Percentiles rank a stretch among this genome's conserved stretches.
These are phyloP conservation scores for Threskiornis aethiopicus DNA, from an alignment of 2,797 vertebrate species.

Conservation along the genomic window DNA sequence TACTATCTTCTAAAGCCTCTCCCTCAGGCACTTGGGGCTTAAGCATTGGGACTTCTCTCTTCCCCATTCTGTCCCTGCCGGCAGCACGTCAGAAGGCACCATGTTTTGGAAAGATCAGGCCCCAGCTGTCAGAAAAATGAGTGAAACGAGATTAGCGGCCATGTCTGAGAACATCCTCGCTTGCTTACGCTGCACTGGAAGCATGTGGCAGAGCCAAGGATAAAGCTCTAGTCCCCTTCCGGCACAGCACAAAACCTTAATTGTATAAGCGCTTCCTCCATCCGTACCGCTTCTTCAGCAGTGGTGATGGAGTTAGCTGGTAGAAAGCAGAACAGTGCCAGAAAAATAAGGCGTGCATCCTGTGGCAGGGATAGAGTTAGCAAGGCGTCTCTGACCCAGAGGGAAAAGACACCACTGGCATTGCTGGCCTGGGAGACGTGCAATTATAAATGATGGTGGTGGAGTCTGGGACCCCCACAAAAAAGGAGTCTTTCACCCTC, in stretches of 20 bases:
- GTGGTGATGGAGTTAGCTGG: neutral
- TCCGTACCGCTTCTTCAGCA: fast-evolving
- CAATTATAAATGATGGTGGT: neutral
- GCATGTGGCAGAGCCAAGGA: neutral
- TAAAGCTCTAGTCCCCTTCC: neutral
- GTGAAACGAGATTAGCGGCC: constrained; percentile 6
- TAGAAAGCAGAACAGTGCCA: neutral
- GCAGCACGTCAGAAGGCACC: neutral
- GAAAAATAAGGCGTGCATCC: neutral
- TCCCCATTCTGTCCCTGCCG: neutral
- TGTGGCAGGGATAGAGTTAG: neutral
- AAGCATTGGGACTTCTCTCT: neutral
- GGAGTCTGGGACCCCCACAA: neutral
- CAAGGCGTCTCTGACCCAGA: neutral
- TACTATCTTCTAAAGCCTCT: neutral
- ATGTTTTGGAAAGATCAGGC: neutral
- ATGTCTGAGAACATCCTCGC: neutral
- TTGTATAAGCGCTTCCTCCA: neutral
- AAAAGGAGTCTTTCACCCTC: neutral
- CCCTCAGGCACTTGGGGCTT: neutral
- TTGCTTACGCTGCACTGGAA: neutral
- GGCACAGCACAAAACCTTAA: neutral
- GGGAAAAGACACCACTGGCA: neutral
- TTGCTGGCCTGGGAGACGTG: neutral
- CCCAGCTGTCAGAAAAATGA: constrained; percentile 40